Evolutionary conservation across 2,113 vertebrate genomes (phyloP), one percentile per base, ranked within the genome.

Genomic region (Paraplagusia blochii): DNA sequence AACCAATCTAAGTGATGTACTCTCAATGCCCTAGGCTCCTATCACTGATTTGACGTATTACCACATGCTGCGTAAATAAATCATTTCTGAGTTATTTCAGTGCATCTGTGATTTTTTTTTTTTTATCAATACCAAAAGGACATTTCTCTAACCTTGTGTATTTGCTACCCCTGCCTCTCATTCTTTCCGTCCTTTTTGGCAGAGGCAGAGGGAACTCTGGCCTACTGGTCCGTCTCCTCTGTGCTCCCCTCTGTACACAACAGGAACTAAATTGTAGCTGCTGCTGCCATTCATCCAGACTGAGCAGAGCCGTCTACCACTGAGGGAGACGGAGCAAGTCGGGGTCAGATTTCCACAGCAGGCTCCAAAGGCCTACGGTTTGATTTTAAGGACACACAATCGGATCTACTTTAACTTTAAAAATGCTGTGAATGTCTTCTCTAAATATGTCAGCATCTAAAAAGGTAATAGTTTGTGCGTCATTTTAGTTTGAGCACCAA

Each of bases 231-330:
- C 44, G 2, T 45, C 29, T 1, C 14, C 40, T 39, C 9, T 39
- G 11, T 39, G 36, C 44, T 43, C 44, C 11, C 29, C 63, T 44
- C 45, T 43, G 19, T 44, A 33, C 45, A 57, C 70, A 58, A 68
- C 58, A 11, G 55, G 61, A 54, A 69, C 71, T 78, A 59, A 76
- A 69, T 64, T 70, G 69, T 79, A 80, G 80, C 76, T 84, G 84
- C 77, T 73, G 79, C 80, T 88, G 86, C 81, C 80, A 76, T 86
- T 84, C 79, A 78, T 11, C 22, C 69, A 62, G 42, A 34, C 69
- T 63, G 48, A 74, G 64, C 60, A 44, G 58, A 63, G 65, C n/a
- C 7, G 13, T 72, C 51, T 56, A 29, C 56, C 46, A 6, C 33
- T 40, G 43, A 76, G 53, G 36, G 49, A 34, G 54, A 65, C 38